Base-by-base conservation (phyloP, 1,140 invertebrate species). In the Philotrypesis tridentata region DNA sequence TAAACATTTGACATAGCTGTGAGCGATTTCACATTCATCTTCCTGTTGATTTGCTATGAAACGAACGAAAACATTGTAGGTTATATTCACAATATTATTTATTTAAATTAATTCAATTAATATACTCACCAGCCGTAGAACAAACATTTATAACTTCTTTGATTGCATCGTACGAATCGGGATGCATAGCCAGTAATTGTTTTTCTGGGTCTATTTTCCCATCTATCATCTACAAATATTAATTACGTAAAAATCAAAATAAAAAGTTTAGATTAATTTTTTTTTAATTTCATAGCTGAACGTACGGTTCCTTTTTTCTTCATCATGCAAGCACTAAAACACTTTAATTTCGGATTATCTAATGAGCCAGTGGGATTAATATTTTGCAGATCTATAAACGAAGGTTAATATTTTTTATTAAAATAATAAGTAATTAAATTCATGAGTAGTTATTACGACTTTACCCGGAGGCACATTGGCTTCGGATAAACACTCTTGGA, bases 261-360 rank as follows among this genome's bases (percentile, higher is more conserved):
- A 0, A 12, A 27, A 65, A n/a, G 0, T 5, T 60, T n/a, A n/a
- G 14, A 60, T 8, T 8, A 21, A 7, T 25, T 61, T 23, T 61
- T 29, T 25, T 65, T 72, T 25, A 48, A 72, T 43, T 71, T n/a
- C 6, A 55, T 7, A n/a, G 21, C 48, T 43, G 21, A 25, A 60
- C 71, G 4, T 60, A 73, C 71, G 60, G 14, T 73, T 55, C 71
- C 70, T 48, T 72, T 72, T 60, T 73, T 73, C 71, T 73, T 73
- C 71, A 73, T 73, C 43, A 73, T 48, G 14, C 71, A 73, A 55
- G 71, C 71, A 14, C 11, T 72, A 17, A 72, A 72, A 25, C 71
- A 73, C 21, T 73, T 73, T 21, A 73, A 31, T 73, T 73, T 73
- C 9, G 71, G 71, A 60, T 73, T 55, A n/a, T 29, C 25, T 8